These are phyloP conservation scores for Sciaenops ocellatus DNA, from an alignment of 2,797 vertebrate genomes.

Conservation along the genomic window DNA sequence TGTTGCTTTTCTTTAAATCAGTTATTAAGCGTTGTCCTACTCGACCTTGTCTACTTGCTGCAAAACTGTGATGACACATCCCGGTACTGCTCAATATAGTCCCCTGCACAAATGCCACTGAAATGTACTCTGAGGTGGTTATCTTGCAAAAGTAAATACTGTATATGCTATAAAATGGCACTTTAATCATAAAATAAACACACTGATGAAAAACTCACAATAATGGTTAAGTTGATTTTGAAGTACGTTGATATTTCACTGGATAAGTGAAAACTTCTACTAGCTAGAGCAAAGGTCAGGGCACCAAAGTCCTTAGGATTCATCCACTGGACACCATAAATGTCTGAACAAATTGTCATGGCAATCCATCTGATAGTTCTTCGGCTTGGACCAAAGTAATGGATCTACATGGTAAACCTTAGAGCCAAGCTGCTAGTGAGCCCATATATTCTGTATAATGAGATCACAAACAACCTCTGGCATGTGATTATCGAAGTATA, in stretches of 20 bases:
- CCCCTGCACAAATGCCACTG: slow-evolving; percentile 5
- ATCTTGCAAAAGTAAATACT: slow-evolving; percentile 25
- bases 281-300: neutral
- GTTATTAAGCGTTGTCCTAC: slow-evolving; percentile 26
- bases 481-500: slow-evolving; percentile 3
- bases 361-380: neutral
- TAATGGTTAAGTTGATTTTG: neutral
- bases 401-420: neutral
- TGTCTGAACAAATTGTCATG: neutral
- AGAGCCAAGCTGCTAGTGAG: neutral
- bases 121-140: slow-evolving; percentile 31
- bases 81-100: neutral
- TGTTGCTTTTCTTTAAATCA: slow-evolving; percentile 43
- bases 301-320: neutral
- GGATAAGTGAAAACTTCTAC: neutral
- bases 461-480: neutral
- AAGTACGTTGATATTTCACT: neutral
- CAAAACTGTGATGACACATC: slow-evolving; percentile 42
- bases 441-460: neutral
- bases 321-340: neutral
- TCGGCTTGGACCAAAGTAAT: neutral
- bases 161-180: neutral
- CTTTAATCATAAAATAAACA: neutral
- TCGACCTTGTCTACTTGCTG: slow-evolving; percentile 32
- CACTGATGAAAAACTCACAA: neutral